A percentile compares a stretch with the other conserved stretches of the same genome.
These are phyloP conservation scores for Trissoscelio sp. DNA, from an alignment of 2,888 invertebrate genomes.

Conservation along the genomic window DNA sequence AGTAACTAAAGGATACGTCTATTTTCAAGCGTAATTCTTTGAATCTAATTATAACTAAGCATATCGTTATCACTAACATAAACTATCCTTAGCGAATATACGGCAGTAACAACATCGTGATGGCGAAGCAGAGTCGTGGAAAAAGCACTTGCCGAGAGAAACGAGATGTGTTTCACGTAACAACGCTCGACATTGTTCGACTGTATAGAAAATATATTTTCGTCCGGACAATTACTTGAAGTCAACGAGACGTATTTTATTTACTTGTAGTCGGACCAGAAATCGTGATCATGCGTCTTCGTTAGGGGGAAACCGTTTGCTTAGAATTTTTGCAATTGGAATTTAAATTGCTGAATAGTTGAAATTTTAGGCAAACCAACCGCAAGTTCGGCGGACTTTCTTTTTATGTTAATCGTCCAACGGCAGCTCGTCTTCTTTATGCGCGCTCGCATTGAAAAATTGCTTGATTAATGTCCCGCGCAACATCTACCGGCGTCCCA, in stretches of 20 bases:
- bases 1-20: neutral
- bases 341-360: conserved; percentile 52
- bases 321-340: conserved; percentile 34
- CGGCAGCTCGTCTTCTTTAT: conserved; percentile 3
- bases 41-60: neutral
- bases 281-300: conserved; percentile 28
- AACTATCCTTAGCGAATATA: neutral
- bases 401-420: conserved; percentile 35
- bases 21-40: neutral
- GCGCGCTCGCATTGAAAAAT: neutral
- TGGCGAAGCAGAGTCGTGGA: neutral
- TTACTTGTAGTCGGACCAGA: neutral
- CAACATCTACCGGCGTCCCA: neutral
- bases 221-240: conserved; percentile 19
- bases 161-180: conserved; percentile 12
- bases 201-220: conserved; percentile 6
- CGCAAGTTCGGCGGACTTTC: conserved; percentile 43
- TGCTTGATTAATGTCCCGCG: conserved; percentile 21
- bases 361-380: conserved; percentile 36
- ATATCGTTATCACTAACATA: neutral
- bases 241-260: neutral
- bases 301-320: conserved; percentile 20
- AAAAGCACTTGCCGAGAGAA: conserved; percentile 6
- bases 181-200: conserved; percentile 14
- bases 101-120: neutral